Evolutionary conservation across 2,113 vertebrate species (phyloP), one percentile per base, ranked within the genome.

Genomic region (Leptobrachium ailaonicum): DNA sequence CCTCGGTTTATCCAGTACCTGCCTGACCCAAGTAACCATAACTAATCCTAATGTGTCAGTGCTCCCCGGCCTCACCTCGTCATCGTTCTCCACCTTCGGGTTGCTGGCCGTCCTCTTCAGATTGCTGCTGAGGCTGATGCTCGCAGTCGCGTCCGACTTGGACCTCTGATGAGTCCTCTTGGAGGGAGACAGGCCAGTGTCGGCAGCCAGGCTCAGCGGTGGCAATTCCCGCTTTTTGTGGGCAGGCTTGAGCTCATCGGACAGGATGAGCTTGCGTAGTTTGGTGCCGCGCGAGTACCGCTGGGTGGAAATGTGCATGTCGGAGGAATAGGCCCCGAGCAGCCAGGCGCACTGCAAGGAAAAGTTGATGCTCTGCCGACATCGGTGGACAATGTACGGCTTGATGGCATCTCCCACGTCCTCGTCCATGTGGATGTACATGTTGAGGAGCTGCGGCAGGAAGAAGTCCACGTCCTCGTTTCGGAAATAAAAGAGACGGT

Each of bases 361-460:
- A 90, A 99, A 99, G 83, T 96, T 93, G 84, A 97, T 90, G 90
- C 96, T 98, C 90, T 96, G 96, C 6, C 97, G 92, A 90, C 97
- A 99, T n/a, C 97, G 96, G 87, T 98, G 94, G 2, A 99, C 97
- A 54, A 99, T 94, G 54, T 98, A 99, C 63, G 97, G 97, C 54
- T 98, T 98, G 91, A 99, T 98, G 82, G 97, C 97, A 0, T 99
- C 97, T 0, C 97, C 97, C 6, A 98, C 96, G 0, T 98, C 96
- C 89, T 98, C 96, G 10, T 98, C 96, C 96, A 98, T 98, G 91
- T 99, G 96, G 66, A 99, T 95, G 92, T 99, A 99, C 97, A 99
- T 98, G 84, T 97, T 99, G 50, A 99, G 96, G 58, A 99, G 90
- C 92, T 99, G 97, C 0, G 97, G 97, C 75, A 99, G 92, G 86